Percentiles rank a stretch among this genome's conserved stretches.
phyloP scores from a whole-genome alignment of 2,888 invertebrate genomes.

The Phlogophora meticulosa region DNA sequence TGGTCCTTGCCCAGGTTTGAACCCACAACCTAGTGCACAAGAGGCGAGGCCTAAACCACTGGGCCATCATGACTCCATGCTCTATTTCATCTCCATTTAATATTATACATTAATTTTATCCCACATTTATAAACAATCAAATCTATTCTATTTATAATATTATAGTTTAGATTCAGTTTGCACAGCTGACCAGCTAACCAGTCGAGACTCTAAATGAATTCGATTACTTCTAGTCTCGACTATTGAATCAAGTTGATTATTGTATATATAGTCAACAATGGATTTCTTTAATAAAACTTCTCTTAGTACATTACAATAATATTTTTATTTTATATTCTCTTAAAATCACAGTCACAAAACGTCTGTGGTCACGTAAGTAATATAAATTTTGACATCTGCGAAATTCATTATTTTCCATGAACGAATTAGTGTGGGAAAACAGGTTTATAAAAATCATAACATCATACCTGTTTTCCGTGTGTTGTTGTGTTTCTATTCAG shows the following conservation, averaged over 20 bases:
- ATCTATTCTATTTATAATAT: no score
- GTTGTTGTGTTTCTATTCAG: no score
- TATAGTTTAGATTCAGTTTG: no score
- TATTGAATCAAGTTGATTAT: slow-evolving; percentile 14
- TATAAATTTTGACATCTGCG: not conserved
- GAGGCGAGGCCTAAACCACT: no score
- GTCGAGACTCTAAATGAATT: slow-evolving; percentile 6
- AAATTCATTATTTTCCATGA: not conserved
- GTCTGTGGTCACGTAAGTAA: slow-evolving; percentile 1
- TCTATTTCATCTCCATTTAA: no score
- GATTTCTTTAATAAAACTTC: not conserved
- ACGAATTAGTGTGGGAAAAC: not conserved
- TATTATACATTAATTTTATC: no score
- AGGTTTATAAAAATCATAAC: not conserved
- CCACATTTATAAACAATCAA: no score
- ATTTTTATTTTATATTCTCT: no score
- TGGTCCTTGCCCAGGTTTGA: no score
- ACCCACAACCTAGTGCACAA: no score
- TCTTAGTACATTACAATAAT: not conserved
- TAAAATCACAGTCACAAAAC: slow-evolving; percentile 8
- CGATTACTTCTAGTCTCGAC: not conserved
- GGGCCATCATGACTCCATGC: no score
- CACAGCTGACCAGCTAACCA: not conserved
- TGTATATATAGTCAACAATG: slow-evolving; percentile 15
- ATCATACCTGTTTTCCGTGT: no score